Conservation (phyloP, 2,797 vertebrate genomes). For the Sebastiscus albofasciatus region DNA sequence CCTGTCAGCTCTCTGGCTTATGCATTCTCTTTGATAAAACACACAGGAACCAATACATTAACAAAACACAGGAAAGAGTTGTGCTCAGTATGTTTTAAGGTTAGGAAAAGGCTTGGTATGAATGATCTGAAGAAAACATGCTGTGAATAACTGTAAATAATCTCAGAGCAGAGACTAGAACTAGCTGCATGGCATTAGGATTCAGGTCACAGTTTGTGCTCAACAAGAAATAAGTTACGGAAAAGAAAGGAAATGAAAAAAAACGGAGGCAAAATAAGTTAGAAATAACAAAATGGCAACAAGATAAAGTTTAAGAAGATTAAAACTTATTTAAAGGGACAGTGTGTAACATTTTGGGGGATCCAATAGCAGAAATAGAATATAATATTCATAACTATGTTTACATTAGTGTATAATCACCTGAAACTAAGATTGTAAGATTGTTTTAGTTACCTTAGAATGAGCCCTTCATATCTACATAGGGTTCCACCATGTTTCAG, state of each 20-base stretch:
- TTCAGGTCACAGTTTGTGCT: slow-evolving; percentile 20
- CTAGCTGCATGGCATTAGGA: background rate
- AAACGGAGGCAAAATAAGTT: background rate
- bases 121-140: slow-evolving; percentile 8
- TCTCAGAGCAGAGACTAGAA: slow-evolving; percentile 19
- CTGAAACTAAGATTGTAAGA: too few relatives aligned
- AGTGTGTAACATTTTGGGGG: too few relatives aligned
- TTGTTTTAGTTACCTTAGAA: too few relatives aligned
- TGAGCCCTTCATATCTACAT: too few relatives aligned
- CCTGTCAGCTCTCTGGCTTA: slow-evolving; percentile 54
- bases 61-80: slow-evolving; percentile 52
- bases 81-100: slow-evolving; percentile 29
- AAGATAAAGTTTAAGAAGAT: slow-evolving; percentile 55
- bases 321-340: slow-evolving; percentile 44
- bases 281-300: slow-evolving; percentile 30
- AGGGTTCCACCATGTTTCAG: too few relatives aligned
- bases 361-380: too few relatives aligned
- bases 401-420: too few relatives aligned
- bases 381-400: too few relatives aligned
- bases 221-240: background rate
- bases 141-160: slow-evolving; percentile 34
- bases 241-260: background rate
- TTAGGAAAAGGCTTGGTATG: slow-evolving; percentile 9
- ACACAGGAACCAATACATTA: slow-evolving; percentile 46
- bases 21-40: slow-evolving; percentile 66